These are phyloP conservation scores for Polydrusus pterygomalis DNA, from an alignment of 2,888 invertebrate genomes.

Conservation along the genomic window DNA sequence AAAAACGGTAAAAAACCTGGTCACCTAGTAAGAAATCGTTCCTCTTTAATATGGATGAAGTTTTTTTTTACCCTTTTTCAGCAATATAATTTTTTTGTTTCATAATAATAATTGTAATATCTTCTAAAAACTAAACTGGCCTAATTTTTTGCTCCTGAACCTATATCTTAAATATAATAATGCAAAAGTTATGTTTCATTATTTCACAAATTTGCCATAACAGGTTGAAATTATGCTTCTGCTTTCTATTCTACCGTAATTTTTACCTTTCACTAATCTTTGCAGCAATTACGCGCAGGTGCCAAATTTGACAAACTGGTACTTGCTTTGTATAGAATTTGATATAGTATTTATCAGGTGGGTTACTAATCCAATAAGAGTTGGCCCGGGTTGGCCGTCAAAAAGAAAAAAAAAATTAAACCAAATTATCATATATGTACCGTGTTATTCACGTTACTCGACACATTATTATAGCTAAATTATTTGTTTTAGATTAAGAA, in stretches of 20 bases:
- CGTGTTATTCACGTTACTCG: too few relatives aligned
- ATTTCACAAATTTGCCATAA: slow-evolving; percentile 49
- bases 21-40: too few relatives aligned
- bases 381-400: background rate
- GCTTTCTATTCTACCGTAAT: slow-evolving; percentile 54
- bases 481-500: too few relatives aligned
- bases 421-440: too few relatives aligned
- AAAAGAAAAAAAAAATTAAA: background rate
- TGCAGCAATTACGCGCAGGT: slow-evolving; percentile 46
- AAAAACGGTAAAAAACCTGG: too few relatives aligned
- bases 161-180: background rate
- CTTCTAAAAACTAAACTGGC: too few relatives aligned
- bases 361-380: background rate
- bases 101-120: too few relatives aligned
- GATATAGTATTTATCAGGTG: background rate
- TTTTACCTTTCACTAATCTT: slow-evolving; percentile 52
- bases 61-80: too few relatives aligned
- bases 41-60: too few relatives aligned
- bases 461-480: too few relatives aligned
- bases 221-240: slow-evolving; percentile 45
- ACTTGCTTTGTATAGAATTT: slow-evolving; percentile 6
- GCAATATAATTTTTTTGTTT: too few relatives aligned
- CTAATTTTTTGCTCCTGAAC: background rate
- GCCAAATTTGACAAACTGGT: slow-evolving; percentile 47
- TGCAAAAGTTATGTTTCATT: slow-evolving; percentile 44